A percentile compares a stretch with the other conserved stretches of the same genome.
phyloP scores from a whole-genome alignment of 2,113 vertebrate species.

The Phylloscopus trochiloides region DNA sequence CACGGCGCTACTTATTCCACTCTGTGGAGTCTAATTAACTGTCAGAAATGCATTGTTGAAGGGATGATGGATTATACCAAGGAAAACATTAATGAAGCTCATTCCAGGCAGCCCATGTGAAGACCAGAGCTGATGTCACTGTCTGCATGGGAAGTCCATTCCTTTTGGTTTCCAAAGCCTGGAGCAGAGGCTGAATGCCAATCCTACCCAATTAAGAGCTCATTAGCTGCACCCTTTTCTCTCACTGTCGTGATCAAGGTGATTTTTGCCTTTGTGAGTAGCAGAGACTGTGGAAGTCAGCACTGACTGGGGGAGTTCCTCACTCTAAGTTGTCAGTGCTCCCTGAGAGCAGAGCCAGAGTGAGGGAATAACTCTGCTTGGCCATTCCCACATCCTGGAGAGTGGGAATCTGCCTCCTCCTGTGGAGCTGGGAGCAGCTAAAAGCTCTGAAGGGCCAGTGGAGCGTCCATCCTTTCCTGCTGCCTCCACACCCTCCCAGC shows the following conservation, averaged over 20 bases:
- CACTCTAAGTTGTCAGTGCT: neutral
- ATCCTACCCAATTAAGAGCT: neutral
- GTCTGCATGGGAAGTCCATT: neutral
- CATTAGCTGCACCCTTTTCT: neutral
- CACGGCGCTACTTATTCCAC: conserved; percentile 68
- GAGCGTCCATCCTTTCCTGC: fast-evolving
- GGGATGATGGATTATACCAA: conserved; percentile 82
- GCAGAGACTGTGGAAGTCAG: neutral
- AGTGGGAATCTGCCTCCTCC: neutral
- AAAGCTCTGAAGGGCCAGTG: neutral
- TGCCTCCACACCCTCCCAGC: neutral
- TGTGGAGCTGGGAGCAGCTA: neutral
- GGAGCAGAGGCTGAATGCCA: neutral
- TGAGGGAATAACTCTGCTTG: neutral
- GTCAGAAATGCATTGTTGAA: conserved; percentile 80
- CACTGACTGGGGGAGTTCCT: neutral
- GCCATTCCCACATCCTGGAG: neutral
- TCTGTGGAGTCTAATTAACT: conserved; percentile 86
- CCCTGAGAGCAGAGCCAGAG: neutral
- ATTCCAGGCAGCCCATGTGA: conserved; percentile 65
- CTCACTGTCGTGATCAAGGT: neutral
- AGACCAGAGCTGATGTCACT: conserved; percentile 41
- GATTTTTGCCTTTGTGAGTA: neutral
- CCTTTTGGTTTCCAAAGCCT: neutral
- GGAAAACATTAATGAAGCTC: conserved; percentile 79